Conservation (phyloP, 2,888 invertebrate genomes). For the Epirrita christyi region DNA sequence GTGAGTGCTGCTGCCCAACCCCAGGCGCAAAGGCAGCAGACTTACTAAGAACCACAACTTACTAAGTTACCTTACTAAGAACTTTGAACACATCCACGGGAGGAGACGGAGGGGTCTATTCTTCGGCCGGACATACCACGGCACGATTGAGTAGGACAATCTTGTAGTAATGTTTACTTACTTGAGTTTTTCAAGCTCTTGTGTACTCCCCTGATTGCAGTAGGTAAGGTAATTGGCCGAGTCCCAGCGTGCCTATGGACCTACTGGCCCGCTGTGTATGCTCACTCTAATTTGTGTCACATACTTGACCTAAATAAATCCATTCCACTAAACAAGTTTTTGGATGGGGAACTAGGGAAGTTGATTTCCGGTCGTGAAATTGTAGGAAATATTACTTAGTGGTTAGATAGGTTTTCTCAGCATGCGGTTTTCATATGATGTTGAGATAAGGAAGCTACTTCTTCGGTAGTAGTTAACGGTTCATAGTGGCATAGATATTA, state of each 20-base stretch:
- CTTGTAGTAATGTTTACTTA: not conserved
- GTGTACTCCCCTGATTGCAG: not conserved
- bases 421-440: not conserved
- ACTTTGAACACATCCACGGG: too few relatives aligned
- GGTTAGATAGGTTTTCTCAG: not conserved
- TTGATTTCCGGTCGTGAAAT: constrained; percentile 26
- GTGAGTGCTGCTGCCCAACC: too few relatives aligned
- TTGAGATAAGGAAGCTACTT: not conserved
- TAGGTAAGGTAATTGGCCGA: constrained; percentile 13
- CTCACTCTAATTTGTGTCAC: constrained; percentile 48
- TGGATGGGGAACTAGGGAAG: constrained; percentile 19
- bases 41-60: too few relatives aligned
- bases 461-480: not conserved
- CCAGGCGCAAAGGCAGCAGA: too few relatives aligned
- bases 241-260: not conserved
- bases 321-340: constrained; percentile 39
- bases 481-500: too few relatives aligned
- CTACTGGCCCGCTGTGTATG: constrained; percentile 26
- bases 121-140: too few relatives aligned
- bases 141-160: too few relatives aligned
- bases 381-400: not conserved
- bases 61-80: too few relatives aligned
- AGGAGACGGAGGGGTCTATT: too few relatives aligned
- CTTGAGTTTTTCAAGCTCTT: not conserved
- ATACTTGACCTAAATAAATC: constrained; percentile 55